Evolutionary conservation across 1,140 invertebrate species (phyloP).

Genomic region (Nilaparvata lugens): DNA sequence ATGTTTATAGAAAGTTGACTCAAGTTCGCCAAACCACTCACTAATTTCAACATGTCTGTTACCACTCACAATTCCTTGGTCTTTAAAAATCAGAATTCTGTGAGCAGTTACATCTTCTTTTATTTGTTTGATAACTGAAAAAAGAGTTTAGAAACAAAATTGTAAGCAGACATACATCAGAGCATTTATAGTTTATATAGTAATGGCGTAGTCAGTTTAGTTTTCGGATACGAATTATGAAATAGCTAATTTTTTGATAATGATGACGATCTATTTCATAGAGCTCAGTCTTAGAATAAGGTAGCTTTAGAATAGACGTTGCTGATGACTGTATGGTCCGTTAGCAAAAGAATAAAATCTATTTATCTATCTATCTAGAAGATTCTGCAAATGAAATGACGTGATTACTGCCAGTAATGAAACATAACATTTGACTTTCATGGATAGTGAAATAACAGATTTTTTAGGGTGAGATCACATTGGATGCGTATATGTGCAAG

Average conservation of each 20-base stretch:
- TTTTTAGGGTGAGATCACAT: too few species aligned
- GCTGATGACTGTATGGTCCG: too few species aligned
- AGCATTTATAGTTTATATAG: not conserved
- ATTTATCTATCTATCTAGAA: too few species aligned
- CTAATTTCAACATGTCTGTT: constrained; percentile 41
- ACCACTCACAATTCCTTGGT: constrained; percentile 38
- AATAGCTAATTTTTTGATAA: not conserved
- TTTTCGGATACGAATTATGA: not conserved
- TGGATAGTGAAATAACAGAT: too few species aligned
- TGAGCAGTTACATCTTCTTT: constrained; percentile 37
- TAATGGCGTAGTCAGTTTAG: not conserved
- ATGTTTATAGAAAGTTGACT: constrained; percentile 43
- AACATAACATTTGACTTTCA: too few species aligned
- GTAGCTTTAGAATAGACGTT: too few species aligned
- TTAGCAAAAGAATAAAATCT: too few species aligned
- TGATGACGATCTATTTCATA: not conserved
- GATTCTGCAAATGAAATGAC: too few species aligned
- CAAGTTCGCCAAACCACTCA: constrained; percentile 41
- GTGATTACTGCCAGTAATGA: too few species aligned
- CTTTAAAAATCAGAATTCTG: constrained; percentile 38
- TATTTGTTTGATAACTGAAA: constrained; percentile 35
- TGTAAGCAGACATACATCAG: not conserved
- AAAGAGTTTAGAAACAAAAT: constrained; percentile 2
- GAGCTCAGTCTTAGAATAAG: not conserved
- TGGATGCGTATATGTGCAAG: too few species aligned